These are phyloP conservation scores for Parazoanthus darwini DNA, from an alignment of 92 coral and sea anemone species.

Conservation along the genomic window DNA sequence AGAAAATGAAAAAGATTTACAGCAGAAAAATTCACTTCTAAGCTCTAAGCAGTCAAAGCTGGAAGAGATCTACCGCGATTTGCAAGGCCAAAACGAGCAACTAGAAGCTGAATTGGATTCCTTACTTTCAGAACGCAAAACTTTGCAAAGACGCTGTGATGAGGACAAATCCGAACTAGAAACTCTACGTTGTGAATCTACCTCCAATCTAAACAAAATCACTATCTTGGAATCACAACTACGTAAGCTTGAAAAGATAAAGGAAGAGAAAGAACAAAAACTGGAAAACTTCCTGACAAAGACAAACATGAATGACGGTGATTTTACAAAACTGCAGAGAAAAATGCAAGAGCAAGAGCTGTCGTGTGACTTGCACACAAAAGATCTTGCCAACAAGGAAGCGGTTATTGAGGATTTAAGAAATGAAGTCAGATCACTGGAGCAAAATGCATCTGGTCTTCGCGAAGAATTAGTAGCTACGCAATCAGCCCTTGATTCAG, in stretches of 20 bases:
- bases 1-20: constrained; percentile 68
- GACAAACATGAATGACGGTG: constrained; percentile 55
- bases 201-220: constrained; percentile 60
- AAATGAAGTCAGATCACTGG: constrained; percentile 63
- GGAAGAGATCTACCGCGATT: constrained; percentile 63
- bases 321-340: constrained; percentile 59
- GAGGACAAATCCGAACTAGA: constrained; percentile 72
- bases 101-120: constrained; percentile 75
- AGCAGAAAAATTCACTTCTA: constrained; percentile 66
- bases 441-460: constrained; percentile 62
- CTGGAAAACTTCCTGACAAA: constrained; percentile 50
- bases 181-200: constrained; percentile 58
- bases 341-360: constrained; percentile 72
- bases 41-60: constrained; percentile 72
- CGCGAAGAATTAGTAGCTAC: constrained; percentile 64
- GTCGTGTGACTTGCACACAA: constrained; percentile 59
- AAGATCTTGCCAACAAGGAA: constrained; percentile 74
- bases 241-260: constrained; percentile 71
- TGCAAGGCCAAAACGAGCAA: constrained; percentile 63
- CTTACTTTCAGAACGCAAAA: constrained; percentile 63
- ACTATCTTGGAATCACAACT: constrained; percentile 68
- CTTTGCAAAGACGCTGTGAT: constrained; percentile 56
- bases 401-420: constrained; percentile 63
- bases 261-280: constrained; percentile 58
- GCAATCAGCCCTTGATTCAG: constrained; percentile 59